A percentile compares a stretch with the other conserved stretches of the same genome.
These are phyloP conservation scores for Nyleta sp. DNA, from an alignment of 2,888 invertebrate genomes.

Conservation along the genomic window DNA sequence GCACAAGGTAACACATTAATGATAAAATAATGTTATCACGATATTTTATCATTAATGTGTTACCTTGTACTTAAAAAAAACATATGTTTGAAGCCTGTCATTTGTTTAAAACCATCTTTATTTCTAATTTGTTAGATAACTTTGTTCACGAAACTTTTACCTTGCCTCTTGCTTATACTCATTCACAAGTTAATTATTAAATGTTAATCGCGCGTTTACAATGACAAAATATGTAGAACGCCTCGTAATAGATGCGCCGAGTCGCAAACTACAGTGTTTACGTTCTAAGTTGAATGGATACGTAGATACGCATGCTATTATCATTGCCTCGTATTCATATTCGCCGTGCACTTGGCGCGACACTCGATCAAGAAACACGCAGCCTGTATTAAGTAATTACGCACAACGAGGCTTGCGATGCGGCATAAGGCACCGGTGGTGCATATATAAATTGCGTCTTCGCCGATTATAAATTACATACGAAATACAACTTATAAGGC, in stretches of 20 bases:
- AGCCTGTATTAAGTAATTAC: constrained; percentile 57
- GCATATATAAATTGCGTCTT: constrained; percentile 52
- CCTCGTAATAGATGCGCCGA: constrained; percentile 8
- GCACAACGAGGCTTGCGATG: constrained; percentile 18
- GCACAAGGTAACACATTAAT: too few relatives aligned
- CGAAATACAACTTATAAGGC: constrained; percentile 38
- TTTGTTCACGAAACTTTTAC: too few relatives aligned
- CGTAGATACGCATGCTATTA: constrained; percentile 19
- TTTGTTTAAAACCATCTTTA: too few relatives aligned
- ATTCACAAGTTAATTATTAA: not conserved
- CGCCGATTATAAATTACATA: constrained; percentile 53
- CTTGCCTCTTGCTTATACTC: not conserved
- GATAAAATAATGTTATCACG: too few relatives aligned
- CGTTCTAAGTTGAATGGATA: constrained; percentile 7
- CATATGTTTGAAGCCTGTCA: too few relatives aligned
- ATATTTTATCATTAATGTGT: too few relatives aligned
- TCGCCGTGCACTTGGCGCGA: too few relatives aligned
- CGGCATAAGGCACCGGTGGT: constrained; percentile 15
- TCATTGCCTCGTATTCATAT: constrained; percentile 33
- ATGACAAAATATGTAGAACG: constrained; percentile 27
- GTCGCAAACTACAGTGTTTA: constrained; percentile 8
- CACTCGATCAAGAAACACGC: too few relatives aligned
- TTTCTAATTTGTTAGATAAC: too few relatives aligned
- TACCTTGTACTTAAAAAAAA: too few relatives aligned
- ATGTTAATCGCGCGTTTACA: constrained; percentile 10